Evolutionary conservation across 2,797 vertebrate species (phyloP).

Genomic region (Molossus alvarezi): DNA sequence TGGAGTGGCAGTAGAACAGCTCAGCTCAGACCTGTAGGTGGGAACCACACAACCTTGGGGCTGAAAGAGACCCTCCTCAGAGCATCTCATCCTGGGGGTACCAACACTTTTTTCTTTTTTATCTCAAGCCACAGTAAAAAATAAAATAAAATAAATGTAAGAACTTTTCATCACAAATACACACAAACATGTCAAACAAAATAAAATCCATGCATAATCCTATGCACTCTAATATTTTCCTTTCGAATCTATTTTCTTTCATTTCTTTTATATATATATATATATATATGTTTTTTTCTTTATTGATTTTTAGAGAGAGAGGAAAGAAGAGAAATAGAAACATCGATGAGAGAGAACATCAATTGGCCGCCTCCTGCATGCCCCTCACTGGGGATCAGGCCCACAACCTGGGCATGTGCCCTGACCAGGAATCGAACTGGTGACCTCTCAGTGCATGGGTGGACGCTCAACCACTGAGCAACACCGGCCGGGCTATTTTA

Average conservation of each 20-base stretch:
- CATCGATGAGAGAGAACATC: too few relatives aligned
- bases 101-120: not conserved
- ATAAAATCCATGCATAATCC: not conserved
- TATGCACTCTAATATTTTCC: not conserved
- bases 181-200: not conserved
- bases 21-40: not conserved
- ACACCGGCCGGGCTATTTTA: not conserved
- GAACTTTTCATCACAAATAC: not conserved
- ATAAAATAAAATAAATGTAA: not conserved
- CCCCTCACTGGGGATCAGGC: too few relatives aligned
- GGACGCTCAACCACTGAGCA: too few relatives aligned
- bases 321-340: too few relatives aligned
- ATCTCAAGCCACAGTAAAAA: conserved; percentile 29
- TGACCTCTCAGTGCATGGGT: too few relatives aligned
- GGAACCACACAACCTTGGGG: not conserved
- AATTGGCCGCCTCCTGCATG: too few relatives aligned
- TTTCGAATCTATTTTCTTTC: conserved; percentile 17
- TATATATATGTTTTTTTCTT: too few relatives aligned
- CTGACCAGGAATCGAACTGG: too few relatives aligned
- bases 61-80: not conserved
- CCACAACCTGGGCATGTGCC: too few relatives aligned
- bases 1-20: not conserved
- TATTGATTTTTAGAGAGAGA: too few relatives aligned
- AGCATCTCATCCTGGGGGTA: not conserved
- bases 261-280: not conserved